phyloP scores from a whole-genome alignment of 2,888 invertebrate species.

The Hermodice carunculata region DNA sequence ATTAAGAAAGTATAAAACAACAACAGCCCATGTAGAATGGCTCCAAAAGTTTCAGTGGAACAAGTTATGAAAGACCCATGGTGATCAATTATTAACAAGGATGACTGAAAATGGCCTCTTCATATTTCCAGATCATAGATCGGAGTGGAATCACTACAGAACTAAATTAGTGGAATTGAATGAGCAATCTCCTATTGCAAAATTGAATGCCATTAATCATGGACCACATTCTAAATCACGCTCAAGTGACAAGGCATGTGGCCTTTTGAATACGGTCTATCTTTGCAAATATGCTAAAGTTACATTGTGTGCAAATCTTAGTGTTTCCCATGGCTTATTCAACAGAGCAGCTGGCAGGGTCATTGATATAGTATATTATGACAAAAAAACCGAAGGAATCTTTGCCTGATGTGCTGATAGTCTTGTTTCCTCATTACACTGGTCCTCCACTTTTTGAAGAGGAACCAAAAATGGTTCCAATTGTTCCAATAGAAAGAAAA shows the following conservation, averaged over 20 bases:
- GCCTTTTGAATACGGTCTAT: slow-evolving; percentile 12
- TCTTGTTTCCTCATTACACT: slow-evolving; percentile 38
- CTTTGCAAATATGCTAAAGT: slow-evolving; percentile 35
- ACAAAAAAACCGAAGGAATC: slow-evolving; percentile 25
- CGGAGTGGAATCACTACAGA: slow-evolving; percentile 1
- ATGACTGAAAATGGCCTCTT: background rate
- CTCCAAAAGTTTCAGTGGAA: slow-evolving; percentile 31
- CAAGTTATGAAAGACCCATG: slow-evolving; percentile 16
- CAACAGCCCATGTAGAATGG: slow-evolving; percentile 27
- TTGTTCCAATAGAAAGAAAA: slow-evolving; percentile 36
- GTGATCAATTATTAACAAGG: slow-evolving; percentile 11
- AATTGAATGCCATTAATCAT: slow-evolving; percentile 1
- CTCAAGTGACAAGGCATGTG: background rate
- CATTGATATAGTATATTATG: slow-evolving; percentile 30
- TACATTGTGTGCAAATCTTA: slow-evolving; percentile 29
- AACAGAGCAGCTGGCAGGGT: slow-evolving; percentile 34
- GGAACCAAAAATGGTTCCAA: slow-evolving; percentile 34
- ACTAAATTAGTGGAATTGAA: background rate
- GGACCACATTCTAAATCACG: slow-evolving; percentile 21
- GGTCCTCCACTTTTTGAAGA: slow-evolving; percentile 37
- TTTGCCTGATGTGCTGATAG: slow-evolving; percentile 41
- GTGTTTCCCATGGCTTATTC: slow-evolving; percentile 32
- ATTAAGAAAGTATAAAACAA: slow-evolving; percentile 11
- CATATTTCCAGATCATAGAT: background rate
- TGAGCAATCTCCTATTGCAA: slow-evolving; percentile 2